Evolutionary conservation across 2,113 vertebrate genomes (phyloP), one percentile per base, ranked within the genome.

Genomic region (Hyperopisus bebe): DNA sequence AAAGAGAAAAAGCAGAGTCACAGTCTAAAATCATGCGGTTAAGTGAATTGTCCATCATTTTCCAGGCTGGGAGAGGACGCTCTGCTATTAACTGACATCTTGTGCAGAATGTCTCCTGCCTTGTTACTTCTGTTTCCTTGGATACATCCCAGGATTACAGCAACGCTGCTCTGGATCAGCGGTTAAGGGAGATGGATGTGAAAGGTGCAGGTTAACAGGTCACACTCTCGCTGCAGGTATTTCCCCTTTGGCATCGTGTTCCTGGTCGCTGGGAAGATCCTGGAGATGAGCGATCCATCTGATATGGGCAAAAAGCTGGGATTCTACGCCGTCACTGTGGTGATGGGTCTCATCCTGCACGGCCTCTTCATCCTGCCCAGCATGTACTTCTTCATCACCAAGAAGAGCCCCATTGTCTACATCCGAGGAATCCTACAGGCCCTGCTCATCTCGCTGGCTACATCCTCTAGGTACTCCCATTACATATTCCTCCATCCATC

Each of bases 161-260:
- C 9, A 19, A 42, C 13, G 35, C 35, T 35, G 70, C 15, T 35
- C 70, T 80, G 62, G 62, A 4, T 39, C 31, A 77, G 70, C 35
- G 1, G 15, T 39, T 87, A 87, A 15, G 21, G 87, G 24, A 88
- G 42, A 44, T 46, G 55, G 42, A 84, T 66, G 3, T 88, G 7
- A 66, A 44, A 42, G 17, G 39, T 1, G 4, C 42, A 50, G 6
- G 39, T 53, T 5, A 31, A 46, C 21, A 0, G 19, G 21, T 89
- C 27, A n/a, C 11, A 8, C 46, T 44, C 55, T 50, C 21, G 1
- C 66, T 35, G 80, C 8, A 99, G 98, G 97, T 99, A 99, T 91
- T 99, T 99, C 91, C 98, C 98, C 0, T 98, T 99, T 0, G 98
- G 98, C 88, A 99, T 99, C 0, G 98, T 99, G 89, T 99, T 99